These are phyloP conservation scores for Carassius auratus DNA, from an alignment of 2,113 vertebrate species.

Conservation along the genomic window DNA sequence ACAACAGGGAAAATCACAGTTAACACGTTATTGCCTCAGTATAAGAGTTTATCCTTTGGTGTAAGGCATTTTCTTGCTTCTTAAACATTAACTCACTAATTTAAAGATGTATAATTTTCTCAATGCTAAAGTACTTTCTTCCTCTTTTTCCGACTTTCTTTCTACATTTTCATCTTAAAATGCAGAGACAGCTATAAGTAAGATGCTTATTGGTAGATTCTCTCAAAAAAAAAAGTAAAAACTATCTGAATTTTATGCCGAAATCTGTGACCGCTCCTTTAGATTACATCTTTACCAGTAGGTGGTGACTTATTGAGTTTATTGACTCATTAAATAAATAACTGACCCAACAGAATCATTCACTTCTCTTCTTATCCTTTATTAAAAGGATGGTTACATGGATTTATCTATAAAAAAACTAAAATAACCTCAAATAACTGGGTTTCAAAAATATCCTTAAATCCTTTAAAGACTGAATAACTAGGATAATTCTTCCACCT, in stretches of 20 bases:
- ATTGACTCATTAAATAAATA: not conserved
- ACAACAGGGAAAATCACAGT: not conserved
- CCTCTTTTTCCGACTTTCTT: too few relatives aligned
- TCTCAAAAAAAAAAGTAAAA: too few relatives aligned
- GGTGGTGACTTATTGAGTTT: not conserved
- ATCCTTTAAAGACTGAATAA: not conserved
- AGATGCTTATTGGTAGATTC: too few relatives aligned
- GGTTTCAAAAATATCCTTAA: not conserved
- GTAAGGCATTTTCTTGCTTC: not conserved
- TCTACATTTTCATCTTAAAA: too few relatives aligned
- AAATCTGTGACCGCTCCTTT: not conserved
- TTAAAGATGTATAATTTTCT: not conserved
- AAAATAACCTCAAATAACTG: not conserved
- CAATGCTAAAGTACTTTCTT: not conserved
- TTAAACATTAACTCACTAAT: not conserved
- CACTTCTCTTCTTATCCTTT: not conserved
- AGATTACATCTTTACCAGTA: not conserved
- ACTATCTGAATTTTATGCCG: too few relatives aligned
- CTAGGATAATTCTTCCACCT: not conserved
- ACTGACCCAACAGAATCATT: not conserved
- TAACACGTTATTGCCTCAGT: slow-evolving; percentile 7
- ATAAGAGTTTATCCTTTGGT: not conserved
- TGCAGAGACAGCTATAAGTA: too few relatives aligned
- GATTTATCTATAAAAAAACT: not conserved
- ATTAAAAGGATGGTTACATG: not conserved